phyloP scores from a whole-genome alignment of 2,888 invertebrate species.

The Acleris cristana region DNA sequence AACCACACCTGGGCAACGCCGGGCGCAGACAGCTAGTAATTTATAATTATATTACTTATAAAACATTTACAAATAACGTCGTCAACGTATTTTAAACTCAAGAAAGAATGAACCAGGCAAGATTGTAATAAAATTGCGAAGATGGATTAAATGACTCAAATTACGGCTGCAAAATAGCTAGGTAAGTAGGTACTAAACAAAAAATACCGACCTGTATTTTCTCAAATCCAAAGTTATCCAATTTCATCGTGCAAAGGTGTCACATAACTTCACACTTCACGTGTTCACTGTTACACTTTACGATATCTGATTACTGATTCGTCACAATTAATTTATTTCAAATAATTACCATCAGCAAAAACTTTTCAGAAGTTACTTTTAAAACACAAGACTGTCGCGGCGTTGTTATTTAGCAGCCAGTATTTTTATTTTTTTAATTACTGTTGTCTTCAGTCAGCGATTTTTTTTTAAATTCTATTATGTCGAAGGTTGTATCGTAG shows the following conservation, averaged over 20 bases:
- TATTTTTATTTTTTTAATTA: slow-evolving; percentile 16
- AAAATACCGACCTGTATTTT: slow-evolving; percentile 68
- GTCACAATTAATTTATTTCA: slow-evolving; percentile 4
- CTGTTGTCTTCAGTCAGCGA: background rate
- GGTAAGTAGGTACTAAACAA: background rate
- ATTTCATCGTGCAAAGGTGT: slow-evolving; percentile 63
- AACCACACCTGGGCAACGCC: too few relatives aligned
- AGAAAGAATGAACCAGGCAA: too few relatives aligned
- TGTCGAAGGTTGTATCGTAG: slow-evolving; percentile 56
- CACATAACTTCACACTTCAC: slow-evolving; percentile 36
- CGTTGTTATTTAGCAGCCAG: slow-evolving; percentile 10
- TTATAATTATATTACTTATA: too few relatives aligned
- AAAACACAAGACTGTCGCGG: slow-evolving; percentile 1
- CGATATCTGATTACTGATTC: slow-evolving; percentile 23
- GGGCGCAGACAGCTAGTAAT: too few relatives aligned
- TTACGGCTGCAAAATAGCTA: background rate
- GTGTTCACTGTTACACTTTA: slow-evolving; percentile 26
- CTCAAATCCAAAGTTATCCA: slow-evolving; percentile 80
- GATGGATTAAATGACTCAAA: too few relatives aligned
- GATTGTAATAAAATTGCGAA: too few relatives aligned
- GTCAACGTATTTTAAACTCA: too few relatives aligned
- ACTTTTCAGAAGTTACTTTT: slow-evolving; percentile 3
- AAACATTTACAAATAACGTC: too few relatives aligned
- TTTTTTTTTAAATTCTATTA: slow-evolving; percentile 41
- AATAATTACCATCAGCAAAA: slow-evolving; percentile 11